phyloP scores from a whole-genome alignment of 2,888 invertebrate genomes.

The Deilephila elpenor region DNA sequence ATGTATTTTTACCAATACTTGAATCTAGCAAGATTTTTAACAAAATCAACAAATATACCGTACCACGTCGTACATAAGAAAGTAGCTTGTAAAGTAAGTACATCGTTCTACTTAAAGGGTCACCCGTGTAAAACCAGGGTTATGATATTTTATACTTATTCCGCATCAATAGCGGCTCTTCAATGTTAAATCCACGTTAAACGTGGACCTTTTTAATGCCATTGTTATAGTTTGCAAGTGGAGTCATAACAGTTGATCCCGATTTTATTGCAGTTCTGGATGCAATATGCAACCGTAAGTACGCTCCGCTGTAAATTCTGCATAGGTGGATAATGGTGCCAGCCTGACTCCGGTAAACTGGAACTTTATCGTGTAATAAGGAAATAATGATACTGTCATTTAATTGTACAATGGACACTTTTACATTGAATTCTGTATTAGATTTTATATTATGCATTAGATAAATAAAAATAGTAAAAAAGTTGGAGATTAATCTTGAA shows the following conservation, averaged over 20 bases:
- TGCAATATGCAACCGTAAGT: constrained; percentile 64
- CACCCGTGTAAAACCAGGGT: neutral
- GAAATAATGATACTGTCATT: neutral
- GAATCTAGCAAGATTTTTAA: too few relatives aligned
- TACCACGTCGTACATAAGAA: too few relatives aligned
- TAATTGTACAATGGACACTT: neutral
- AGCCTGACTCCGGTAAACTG: constrained; percentile 18
- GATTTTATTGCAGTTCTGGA: constrained; percentile 75
- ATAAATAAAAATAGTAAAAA: neutral
- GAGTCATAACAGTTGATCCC: constrained; percentile 78
- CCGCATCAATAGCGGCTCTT: constrained; percentile 48
- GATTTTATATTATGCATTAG: neutral
- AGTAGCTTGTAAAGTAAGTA: neutral
- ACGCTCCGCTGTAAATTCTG: constrained; percentile 22
- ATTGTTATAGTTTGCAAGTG: constrained; percentile 73
- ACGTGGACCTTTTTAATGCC: constrained; percentile 62
- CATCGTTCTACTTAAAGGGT: neutral
- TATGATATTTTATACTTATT: constrained; percentile 40
- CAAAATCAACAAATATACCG: neutral
- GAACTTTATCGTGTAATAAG: neutral
- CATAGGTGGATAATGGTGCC: constrained; percentile 21
- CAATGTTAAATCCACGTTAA: constrained; percentile 49
- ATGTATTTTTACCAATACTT: too few relatives aligned
- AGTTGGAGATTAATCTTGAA: too few relatives aligned
- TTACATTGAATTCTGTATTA: neutral